Evolutionary conservation across 2,113 vertebrate species (phyloP).

Genomic region (Microcebus ravelobensis): DNA sequence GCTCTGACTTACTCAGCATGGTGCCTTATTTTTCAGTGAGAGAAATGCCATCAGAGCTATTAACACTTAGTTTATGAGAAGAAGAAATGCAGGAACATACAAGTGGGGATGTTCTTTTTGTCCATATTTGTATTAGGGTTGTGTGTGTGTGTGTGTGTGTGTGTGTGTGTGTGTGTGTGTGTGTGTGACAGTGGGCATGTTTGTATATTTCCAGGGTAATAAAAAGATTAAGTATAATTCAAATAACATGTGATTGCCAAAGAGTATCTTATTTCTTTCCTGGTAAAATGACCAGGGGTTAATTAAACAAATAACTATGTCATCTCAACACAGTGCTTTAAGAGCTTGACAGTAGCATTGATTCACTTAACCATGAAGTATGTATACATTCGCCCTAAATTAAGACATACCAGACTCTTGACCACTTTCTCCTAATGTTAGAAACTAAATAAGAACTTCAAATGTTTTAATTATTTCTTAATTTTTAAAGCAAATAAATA

Average conservation of each 20-base stretch:
- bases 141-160: not conserved
- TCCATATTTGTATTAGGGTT: not conserved
- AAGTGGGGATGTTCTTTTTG: not conserved
- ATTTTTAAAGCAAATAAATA: conserved; percentile 16
- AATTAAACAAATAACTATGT: conserved; percentile 34
- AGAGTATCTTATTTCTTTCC: conserved; percentile 40
- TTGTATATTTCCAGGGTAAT: not conserved
- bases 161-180: not conserved
- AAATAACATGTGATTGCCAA: not conserved
- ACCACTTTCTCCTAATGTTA: not conserved
- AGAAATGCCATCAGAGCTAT: conserved; percentile 55
- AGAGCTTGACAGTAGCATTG: not conserved
- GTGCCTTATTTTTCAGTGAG: conserved; percentile 14
- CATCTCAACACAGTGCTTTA: not conserved
- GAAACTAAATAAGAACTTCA: conserved; percentile 22
- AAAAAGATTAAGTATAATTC: conserved; percentile 24
- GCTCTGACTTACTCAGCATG: conserved; percentile 24
- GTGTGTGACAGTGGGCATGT: not conserved
- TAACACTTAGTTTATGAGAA: conserved; percentile 60
- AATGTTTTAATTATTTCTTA: not conserved
- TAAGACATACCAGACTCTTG: not conserved
- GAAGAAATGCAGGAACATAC: conserved; percentile 65
- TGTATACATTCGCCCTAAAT: not conserved
- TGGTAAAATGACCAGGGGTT: conserved; percentile 25
- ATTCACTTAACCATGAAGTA: not conserved